Percentiles rank a stretch among this genome's conserved stretches.
These are phyloP conservation scores for Choristoneura fumiferana DNA, from an alignment of 1,140 invertebrate species.

Conservation along the genomic window DNA sequence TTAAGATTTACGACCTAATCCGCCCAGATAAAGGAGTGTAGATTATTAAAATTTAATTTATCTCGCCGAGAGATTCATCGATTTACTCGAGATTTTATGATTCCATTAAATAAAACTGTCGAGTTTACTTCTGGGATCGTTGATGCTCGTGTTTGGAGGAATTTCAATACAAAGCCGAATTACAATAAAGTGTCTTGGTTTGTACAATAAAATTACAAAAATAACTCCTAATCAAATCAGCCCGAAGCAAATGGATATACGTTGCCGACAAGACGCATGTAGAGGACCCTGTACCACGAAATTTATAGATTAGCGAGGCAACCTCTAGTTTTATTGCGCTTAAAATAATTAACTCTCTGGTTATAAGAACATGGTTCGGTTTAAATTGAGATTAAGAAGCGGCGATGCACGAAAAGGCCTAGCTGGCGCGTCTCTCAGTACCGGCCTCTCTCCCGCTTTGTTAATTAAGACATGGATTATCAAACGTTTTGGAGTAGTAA, in stretches of 20 bases:
- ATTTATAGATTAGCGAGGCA: constrained; percentile 25
- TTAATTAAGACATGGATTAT: constrained; percentile 78
- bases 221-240: constrained; percentile 52
- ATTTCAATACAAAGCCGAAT: constrained; percentile 29
- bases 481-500: constrained; percentile 74
- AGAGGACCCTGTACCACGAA: constrained; percentile 53
- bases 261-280: constrained; percentile 65
- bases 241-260: constrained; percentile 61
- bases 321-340: neutral
- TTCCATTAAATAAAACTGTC: constrained; percentile 24
- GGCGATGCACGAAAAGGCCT: constrained; percentile 20
- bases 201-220: constrained; percentile 36
- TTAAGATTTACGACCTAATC: constrained; percentile 42
- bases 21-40: constrained; percentile 37
- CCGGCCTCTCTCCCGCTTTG: constrained; percentile 55
- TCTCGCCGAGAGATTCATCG: constrained; percentile 27
- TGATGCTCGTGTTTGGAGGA: constrained; percentile 13
- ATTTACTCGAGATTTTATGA: constrained; percentile 30
- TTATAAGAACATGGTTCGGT: constrained; percentile 27
- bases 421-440: constrained; percentile 36
- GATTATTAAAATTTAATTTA: constrained; percentile 48
- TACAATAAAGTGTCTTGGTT: constrained; percentile 31
- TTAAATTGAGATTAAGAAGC: constrained; percentile 19
- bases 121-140: constrained; percentile 14
- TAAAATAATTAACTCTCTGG: constrained; percentile 26